A percentile compares a stretch with the other conserved stretches of the same genome.
These are phyloP conservation scores for Teinopalpus imperialis DNA, from an alignment of 2,888 invertebrate genomes.

Conservation along the genomic window DNA sequence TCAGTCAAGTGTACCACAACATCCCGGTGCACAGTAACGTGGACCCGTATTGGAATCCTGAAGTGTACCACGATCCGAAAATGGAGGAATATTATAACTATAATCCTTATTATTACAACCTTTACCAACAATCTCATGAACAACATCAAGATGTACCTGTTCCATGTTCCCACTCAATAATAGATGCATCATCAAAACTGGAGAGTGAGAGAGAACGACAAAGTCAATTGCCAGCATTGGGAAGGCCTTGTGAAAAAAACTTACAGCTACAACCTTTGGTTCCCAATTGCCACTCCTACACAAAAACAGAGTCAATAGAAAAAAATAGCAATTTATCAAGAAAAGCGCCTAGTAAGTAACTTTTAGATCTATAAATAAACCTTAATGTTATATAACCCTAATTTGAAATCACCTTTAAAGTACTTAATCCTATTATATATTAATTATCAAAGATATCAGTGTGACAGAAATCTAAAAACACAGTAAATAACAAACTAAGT, in stretches of 20 bases:
- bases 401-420: too few species aligned
- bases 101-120: slow-evolving; percentile 62
- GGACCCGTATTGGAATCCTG: slow-evolving; percentile 63
- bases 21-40: slow-evolving; percentile 55
- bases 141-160: slow-evolving; percentile 42
- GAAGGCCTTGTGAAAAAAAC: slow-evolving; percentile 32
- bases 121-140: slow-evolving; percentile 63
- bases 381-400: too few species aligned
- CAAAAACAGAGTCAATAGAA: slow-evolving; percentile 35
- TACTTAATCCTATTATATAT: too few species aligned
- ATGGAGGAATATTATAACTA: slow-evolving; percentile 66
- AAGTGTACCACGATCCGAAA: slow-evolving; percentile 59
- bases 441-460: too few species aligned
- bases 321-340: slow-evolving; percentile 44
- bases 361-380: too few species aligned
- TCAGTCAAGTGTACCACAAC: slow-evolving; percentile 55
- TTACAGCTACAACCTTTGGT: slow-evolving; percentile 25
- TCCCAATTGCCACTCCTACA: slow-evolving; percentile 27
- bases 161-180: slow-evolving; percentile 32
- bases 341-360: slow-evolving; percentile 60
- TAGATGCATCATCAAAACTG: slow-evolving; percentile 40
- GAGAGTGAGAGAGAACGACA: slow-evolving; percentile 38
- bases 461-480: too few species aligned
- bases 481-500: too few species aligned
- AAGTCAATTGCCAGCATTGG: slow-evolving; percentile 8